Percentiles rank a stretch among this genome's conserved stretches.
Conservation (phyloP, 2,113 vertebrate genomes). For the Myotis yumanensis region DNA sequence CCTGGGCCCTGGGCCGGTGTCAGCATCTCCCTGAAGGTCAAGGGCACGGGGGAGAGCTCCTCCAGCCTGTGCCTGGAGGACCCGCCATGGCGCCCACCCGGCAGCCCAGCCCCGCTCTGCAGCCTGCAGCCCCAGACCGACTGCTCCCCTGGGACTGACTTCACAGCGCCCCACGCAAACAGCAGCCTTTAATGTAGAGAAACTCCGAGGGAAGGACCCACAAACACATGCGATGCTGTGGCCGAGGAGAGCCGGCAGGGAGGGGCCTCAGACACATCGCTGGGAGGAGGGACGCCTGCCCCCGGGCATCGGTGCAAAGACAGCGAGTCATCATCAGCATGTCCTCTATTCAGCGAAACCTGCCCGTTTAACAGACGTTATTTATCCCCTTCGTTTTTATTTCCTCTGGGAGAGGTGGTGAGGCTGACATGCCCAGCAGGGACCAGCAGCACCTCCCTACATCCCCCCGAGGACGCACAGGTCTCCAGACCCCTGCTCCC, state of each 20-base stretch:
- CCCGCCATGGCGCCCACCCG: background rate
- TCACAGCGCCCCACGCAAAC: background rate
- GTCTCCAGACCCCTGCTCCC: background rate
- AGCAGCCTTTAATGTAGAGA: background rate
- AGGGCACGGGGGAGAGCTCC: background rate
- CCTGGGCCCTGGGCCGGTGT: background rate
- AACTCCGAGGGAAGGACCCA: too few relatives aligned
- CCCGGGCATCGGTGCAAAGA: too few relatives aligned
- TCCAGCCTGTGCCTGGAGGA: background rate
- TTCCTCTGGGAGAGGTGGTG: background rate
- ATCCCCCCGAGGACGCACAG: background rate
- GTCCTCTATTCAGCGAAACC: background rate
- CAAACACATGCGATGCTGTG: too few relatives aligned
- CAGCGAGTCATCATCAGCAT: background rate
- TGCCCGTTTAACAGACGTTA: background rate
- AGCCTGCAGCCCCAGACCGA: background rate
- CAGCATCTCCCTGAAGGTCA: background rate
- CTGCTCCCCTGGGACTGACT: background rate
- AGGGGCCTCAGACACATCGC: background rate
- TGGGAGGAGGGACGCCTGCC: too few relatives aligned
- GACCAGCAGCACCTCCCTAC: background rate
- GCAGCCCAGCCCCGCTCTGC: background rate
- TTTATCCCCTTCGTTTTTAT: background rate
- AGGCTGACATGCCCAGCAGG: background rate
- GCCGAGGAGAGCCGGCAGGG: background rate